Evolutionary conservation across 2,113 vertebrate genomes (phyloP).

Genomic region (Tilapia sparmanii): DNA sequence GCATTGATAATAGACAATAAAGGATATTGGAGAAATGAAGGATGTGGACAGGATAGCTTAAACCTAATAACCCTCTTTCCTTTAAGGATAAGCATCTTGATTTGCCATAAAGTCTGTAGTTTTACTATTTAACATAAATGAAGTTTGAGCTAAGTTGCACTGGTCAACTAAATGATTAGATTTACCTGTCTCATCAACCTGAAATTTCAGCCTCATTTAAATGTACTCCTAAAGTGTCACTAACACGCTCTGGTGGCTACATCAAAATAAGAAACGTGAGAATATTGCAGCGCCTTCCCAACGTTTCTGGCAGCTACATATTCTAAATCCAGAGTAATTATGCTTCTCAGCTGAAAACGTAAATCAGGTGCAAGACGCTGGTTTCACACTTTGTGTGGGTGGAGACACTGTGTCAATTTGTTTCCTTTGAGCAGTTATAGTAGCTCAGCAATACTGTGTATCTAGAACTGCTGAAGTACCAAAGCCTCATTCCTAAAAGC

Average conservation of each 20-base stretch:
- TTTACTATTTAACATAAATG: background rate
- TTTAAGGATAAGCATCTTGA: background rate
- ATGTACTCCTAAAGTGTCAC: background rate
- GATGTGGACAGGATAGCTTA: background rate
- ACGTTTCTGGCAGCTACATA: background rate
- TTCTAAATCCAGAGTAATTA: background rate
- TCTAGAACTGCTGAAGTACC: background rate
- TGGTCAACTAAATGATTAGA: background rate
- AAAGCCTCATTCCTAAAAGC: background rate
- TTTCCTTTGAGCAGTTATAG: background rate
- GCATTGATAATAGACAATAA: background rate
- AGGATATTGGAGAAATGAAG: background rate
- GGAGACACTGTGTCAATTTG: background rate
- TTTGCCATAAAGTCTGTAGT: background rate
- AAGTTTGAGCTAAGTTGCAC: background rate
- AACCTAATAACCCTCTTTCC: background rate
- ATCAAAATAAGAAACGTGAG: background rate
- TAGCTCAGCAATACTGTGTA: background rate
- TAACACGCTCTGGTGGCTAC: background rate
- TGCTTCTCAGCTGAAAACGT: background rate
- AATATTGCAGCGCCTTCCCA: background rate
- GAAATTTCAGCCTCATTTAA: background rate
- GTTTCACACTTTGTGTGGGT: background rate
- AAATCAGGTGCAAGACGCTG: background rate
- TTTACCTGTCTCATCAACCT: background rate